Conservation (phyloP, 2,797 vertebrate genomes). For the Otolemur crassicaudatus region DNA sequence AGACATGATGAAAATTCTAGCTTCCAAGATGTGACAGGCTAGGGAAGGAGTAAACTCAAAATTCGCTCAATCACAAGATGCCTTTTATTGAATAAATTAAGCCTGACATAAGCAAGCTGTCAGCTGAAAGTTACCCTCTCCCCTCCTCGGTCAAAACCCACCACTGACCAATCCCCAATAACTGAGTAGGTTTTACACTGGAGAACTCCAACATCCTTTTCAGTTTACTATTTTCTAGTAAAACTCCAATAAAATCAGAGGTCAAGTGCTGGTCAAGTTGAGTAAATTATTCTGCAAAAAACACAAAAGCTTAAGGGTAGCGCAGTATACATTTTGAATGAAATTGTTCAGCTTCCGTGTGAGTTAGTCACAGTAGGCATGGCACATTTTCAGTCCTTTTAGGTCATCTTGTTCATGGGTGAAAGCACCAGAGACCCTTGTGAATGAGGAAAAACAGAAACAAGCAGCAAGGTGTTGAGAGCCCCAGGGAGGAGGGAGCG, state of each 20-base stretch:
- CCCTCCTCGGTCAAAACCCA: not conserved
- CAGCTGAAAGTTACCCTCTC: not conserved
- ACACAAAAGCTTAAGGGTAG: not conserved
- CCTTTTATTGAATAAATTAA: conserved; percentile 3
- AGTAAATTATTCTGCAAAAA: not conserved
- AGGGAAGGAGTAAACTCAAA: not conserved
- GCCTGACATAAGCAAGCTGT: not conserved
- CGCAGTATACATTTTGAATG: not conserved
- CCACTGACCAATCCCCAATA: not conserved
- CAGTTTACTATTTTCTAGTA: not conserved
- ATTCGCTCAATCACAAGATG: not conserved
- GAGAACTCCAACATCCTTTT: not conserved
- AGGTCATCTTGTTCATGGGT: not conserved
- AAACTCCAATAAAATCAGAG: conserved; percentile 1
- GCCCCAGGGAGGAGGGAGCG: not conserved
- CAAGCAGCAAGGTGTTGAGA: not conserved
- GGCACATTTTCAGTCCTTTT: not conserved
- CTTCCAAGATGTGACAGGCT: not conserved
- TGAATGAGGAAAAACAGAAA: not conserved
- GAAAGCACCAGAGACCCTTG: not conserved
- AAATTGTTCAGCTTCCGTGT: not conserved
- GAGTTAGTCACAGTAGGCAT: not conserved
- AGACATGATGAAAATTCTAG: not conserved
- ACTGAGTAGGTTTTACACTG: not conserved
- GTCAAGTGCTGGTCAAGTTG: not conserved